Evolutionary conservation across 1,140 invertebrate species (phyloP).

Genomic region (Aradophagus sp.): DNA sequence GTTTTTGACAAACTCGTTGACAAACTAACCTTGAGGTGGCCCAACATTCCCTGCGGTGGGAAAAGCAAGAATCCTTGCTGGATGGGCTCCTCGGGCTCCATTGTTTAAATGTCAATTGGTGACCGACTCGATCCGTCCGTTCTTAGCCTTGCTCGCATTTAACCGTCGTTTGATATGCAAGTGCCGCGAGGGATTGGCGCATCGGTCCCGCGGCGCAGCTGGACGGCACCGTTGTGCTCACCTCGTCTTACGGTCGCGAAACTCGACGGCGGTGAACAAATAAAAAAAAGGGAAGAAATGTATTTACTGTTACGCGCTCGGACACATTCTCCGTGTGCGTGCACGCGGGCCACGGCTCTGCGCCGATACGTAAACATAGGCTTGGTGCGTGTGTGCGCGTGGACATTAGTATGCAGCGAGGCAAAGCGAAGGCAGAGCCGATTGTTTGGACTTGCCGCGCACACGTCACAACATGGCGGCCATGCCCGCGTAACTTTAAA

Average conservation of each 20-base stretch:
- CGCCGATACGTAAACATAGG: not conserved
- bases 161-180: no score
- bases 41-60: slow-evolving; percentile 79
- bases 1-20: not conserved
- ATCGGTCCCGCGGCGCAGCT: no score
- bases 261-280: no score
- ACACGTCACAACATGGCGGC: slow-evolving; percentile 18
- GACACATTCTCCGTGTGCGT: slow-evolving; percentile 22
- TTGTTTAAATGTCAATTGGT: slow-evolving; percentile 57
- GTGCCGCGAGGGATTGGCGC: no score
- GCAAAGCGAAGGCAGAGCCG: not conserved
- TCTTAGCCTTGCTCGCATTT: no score
- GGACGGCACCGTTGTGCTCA: no score
- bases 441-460: slow-evolving; percentile 23
- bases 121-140: not conserved
- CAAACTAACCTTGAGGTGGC: slow-evolving; percentile 74
- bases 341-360: slow-evolving; percentile 2
- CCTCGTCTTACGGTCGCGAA: no score
- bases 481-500: no score
- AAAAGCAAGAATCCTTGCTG: slow-evolving; percentile 81
- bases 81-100: slow-evolving; percentile 81
- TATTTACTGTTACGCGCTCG: slow-evolving; percentile 38
- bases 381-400: slow-evolving; percentile 14
- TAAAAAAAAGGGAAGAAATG: no score
- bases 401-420: slow-evolving; percentile 29